Conservation (phyloP, 2,797 vertebrate genomes). For the Artibeus lituratus region DNA sequence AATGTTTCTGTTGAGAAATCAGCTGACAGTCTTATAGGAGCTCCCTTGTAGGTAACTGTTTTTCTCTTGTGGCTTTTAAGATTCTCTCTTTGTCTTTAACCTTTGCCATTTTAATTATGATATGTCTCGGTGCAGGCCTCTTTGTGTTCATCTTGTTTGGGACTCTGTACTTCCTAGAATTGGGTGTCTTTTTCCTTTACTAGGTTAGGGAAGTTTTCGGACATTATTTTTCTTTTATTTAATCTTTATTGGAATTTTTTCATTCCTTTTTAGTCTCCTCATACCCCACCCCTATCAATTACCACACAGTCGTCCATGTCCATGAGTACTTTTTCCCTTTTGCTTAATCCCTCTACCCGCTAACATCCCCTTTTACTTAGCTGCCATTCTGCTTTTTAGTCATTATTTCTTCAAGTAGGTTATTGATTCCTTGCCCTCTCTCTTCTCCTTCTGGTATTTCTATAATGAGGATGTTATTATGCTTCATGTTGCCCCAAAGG, state of each 20-base stretch:
- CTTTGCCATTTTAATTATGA: neutral
- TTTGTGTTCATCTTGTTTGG: neutral
- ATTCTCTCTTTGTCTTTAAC: neutral
- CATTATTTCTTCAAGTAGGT: neutral
- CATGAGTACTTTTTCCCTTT: neutral
- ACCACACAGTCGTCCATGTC: neutral
- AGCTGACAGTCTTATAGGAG: neutral
- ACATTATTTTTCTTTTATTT: neutral
- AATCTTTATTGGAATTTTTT: neutral
- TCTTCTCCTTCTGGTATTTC: neutral
- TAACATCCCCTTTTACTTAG: neutral
- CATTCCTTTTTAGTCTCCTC: neutral
- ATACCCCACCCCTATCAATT: neutral
- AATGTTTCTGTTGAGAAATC: neutral
- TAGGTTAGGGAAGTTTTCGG: neutral
- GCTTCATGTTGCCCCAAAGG: neutral
- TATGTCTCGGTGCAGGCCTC: neutral
- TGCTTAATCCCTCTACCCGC: neutral
- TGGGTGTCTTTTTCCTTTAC: neutral
- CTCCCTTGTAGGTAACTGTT: neutral
- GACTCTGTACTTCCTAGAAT: neutral
- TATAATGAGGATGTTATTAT: neutral
- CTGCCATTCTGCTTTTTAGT: neutral
- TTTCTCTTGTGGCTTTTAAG: neutral
- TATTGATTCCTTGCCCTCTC: neutral